Evolutionary conservation across 2,888 invertebrate species (phyloP), one percentile per base, ranked within the genome.

Genomic region (Stenichneumon culpator): DNA sequence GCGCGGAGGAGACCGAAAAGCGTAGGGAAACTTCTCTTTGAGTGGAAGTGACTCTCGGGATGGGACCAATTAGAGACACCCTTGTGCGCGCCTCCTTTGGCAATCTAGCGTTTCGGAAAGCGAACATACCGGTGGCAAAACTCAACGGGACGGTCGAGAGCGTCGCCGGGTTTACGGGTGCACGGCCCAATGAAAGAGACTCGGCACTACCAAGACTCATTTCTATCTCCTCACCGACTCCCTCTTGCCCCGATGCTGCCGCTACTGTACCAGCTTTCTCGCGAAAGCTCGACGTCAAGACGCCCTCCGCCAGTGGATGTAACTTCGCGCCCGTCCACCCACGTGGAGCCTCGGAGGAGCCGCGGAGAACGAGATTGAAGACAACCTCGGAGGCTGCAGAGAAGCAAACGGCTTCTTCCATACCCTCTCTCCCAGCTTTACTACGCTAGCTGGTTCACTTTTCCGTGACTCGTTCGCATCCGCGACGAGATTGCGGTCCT

Each of bases 11-110:
- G 60, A 28, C 72, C 63, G 28, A 28, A 44, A 25, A 77, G n/a
- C 86, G 86, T 78, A 68, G 86, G 82, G 82, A 83, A 89, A 89
- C 77, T 89, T 87, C 88, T 87, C 90, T 90, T 90, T 87, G 92
- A 90, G 90, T 86, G 44, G 60, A 65, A 85, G 82, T 83, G 88
- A 86, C 84, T 77, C 88, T 86, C 86, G 86, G 86, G 90, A 90
- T 90, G 90, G 88, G 89, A 90, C 91, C 92, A 92, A 92, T 92
- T 92, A 92, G 90, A 90, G 89, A 87, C 89, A 87, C 90, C 90
- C 90, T 88, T 87, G 86, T 87, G 84, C 28, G 28, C 60, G 32
- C 81, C 84, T 84, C 80, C 69, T 84, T 78, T 65, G 81, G 63
- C 73, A 78, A 69, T 84, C 80, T 78, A 84, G 78, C 80, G 69